phyloP scores from a whole-genome alignment of 1,140 invertebrate genomes.

The Rhagoletis zephyria region DNA sequence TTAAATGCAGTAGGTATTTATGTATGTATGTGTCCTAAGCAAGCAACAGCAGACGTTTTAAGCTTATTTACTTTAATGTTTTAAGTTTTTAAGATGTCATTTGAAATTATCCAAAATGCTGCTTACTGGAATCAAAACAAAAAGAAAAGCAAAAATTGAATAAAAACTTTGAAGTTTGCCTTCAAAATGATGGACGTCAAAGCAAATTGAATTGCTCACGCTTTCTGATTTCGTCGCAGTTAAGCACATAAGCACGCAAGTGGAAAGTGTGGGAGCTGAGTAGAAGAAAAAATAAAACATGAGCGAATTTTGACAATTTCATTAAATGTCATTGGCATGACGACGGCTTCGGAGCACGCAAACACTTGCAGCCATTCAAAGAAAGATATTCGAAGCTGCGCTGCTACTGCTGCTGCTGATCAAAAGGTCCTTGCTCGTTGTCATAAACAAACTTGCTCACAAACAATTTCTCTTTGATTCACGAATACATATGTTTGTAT shows the following conservation, averaged over 20 bases:
- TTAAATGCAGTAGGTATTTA: neutral
- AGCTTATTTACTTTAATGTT: neutral
- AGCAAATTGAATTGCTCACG: slow-evolving; percentile 52
- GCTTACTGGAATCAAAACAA: neutral
- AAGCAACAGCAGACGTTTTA: neutral
- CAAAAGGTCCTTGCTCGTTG: slow-evolving; percentile 21
- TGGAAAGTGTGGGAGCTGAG: neutral
- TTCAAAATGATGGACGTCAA: slow-evolving; percentile 44
- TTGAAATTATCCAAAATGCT: slow-evolving; percentile 5
- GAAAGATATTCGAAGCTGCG: neutral
- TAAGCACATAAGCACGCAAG: neutral
- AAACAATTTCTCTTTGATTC: neutral
- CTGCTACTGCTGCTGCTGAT: neutral
- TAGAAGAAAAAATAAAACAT: neutral
- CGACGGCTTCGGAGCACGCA: neutral
- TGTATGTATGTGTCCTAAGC: neutral
- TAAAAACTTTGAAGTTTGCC: slow-evolving; percentile 19
- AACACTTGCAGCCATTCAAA: neutral
- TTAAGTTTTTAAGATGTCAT: neutral
- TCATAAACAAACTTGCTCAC: slow-evolving; percentile 23
- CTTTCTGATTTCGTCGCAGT: slow-evolving; percentile 30
- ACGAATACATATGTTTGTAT: neutral
- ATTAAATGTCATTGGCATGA: slow-evolving; percentile 51
- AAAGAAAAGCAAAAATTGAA: neutral
- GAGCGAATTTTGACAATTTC: slow-evolving; percentile 50